Conservation (phyloP, 1,140 invertebrate genomes). For the Varroa destructor region DNA sequence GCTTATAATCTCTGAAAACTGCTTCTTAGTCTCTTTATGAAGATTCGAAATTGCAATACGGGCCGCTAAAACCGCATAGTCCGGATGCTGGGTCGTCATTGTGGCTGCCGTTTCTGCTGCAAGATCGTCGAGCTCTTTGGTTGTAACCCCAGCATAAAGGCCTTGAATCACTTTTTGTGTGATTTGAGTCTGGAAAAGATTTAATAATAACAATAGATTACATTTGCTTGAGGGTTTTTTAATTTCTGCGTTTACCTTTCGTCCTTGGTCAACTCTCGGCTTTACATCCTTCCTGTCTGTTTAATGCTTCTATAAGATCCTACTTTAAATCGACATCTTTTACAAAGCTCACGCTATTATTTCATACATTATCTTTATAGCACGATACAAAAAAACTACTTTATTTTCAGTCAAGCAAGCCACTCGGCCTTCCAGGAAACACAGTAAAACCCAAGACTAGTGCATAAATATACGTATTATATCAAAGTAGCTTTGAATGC, state of each 20-base stretch:
- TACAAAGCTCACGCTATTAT: too few relatives aligned
- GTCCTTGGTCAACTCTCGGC: too few relatives aligned
- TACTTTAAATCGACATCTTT: too few relatives aligned
- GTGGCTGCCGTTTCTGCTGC: slow-evolving; percentile 91
- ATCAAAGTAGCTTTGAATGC: neutral
- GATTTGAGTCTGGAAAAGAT: slow-evolving; percentile 41
- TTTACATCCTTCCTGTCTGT: too few relatives aligned
- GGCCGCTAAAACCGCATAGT: slow-evolving; percentile 89
- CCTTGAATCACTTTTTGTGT: slow-evolving; percentile 64
- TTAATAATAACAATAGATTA: slow-evolving; percentile 24
- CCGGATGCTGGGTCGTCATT: slow-evolving; percentile 89
- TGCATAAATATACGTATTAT: neutral
- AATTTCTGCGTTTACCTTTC: too few relatives aligned
- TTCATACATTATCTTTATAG: too few relatives aligned
- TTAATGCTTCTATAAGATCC: too few relatives aligned
- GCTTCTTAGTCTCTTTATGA: slow-evolving; percentile 88
- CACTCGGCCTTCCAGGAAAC: too few relatives aligned
- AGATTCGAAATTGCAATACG: slow-evolving; percentile 91
- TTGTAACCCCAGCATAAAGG: slow-evolving; percentile 87
- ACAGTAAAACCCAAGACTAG: neutral
- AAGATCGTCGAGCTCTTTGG: slow-evolving; percentile 88
- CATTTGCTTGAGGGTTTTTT: neutral
- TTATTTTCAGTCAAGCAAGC: too few relatives aligned
- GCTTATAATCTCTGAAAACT: slow-evolving; percentile 44
- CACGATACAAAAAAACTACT: too few relatives aligned